phyloP scores from a whole-genome alignment of 2,113 vertebrate genomes.

The Syrmaticus mikado region DNA sequence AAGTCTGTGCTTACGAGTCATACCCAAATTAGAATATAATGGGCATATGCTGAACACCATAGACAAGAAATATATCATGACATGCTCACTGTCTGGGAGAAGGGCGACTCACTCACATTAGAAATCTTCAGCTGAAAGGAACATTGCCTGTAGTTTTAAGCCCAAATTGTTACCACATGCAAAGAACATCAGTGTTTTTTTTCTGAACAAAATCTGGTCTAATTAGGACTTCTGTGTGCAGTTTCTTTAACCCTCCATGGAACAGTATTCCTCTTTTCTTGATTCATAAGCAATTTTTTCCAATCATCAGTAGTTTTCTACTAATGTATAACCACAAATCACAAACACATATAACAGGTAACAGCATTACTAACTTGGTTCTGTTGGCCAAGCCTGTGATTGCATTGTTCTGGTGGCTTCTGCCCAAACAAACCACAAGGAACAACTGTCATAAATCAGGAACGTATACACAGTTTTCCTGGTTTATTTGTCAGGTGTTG shows the following conservation, averaged over 20 bases:
- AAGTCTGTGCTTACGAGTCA: not conserved
- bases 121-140: not conserved
- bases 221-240: not conserved
- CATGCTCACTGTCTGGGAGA: not conserved
- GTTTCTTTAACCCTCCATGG: not conserved
- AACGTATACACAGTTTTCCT: not conserved
- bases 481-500: not conserved
- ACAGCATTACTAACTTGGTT: not conserved
- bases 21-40: not conserved
- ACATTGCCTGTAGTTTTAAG: not conserved
- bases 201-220: not conserved
- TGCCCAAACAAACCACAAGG: not conserved
- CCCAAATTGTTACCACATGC: fast-evolving
- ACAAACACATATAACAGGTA: fast-evolving
- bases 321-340: not conserved
- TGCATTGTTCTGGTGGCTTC: not conserved
- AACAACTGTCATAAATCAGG: not conserved
- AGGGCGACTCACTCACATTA: not conserved
- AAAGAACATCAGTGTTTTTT: not conserved
- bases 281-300: not conserved
- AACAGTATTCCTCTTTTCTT: not conserved
- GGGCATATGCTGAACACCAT: not conserved
- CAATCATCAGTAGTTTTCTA: not conserved
- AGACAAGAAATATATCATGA: not conserved
- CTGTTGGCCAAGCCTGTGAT: not conserved